phyloP scores from a whole-genome alignment of 1,140 invertebrate genomes.

The Lineus longissimus region DNA sequence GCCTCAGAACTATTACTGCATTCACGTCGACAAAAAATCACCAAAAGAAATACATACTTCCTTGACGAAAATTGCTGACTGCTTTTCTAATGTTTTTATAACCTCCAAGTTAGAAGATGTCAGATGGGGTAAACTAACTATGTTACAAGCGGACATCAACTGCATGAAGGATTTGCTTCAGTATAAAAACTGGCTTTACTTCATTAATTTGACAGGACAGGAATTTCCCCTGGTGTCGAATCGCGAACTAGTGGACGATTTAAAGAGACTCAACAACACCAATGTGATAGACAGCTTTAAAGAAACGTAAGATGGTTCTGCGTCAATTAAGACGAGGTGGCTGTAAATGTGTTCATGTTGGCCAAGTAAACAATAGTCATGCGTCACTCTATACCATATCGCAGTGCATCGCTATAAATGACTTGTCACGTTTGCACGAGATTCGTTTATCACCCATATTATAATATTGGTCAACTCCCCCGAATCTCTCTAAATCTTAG shows the following conservation, averaged over 20 bases:
- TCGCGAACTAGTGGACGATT: not conserved
- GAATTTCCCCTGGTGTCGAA: conserved; percentile 4
- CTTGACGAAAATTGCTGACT: conserved; percentile 9
- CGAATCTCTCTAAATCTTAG: too few species aligned
- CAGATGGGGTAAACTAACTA: not conserved
- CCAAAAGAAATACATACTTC: conserved; percentile 11
- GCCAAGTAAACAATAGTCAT: not conserved
- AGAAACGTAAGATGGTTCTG: not conserved
- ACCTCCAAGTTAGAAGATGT: conserved; percentile 1
- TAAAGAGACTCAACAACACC: not conserved
- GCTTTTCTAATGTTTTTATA: conserved; percentile 20
- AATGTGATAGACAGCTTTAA: not conserved
- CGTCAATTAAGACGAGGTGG: not conserved
- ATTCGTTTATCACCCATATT: too few species aligned
- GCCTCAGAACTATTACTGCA: conserved; percentile 32
- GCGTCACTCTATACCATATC: too few species aligned
- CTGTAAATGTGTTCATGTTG: not conserved
- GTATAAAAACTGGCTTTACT: not conserved
- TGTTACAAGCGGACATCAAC: conserved; percentile 10
- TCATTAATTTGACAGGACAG: not conserved
- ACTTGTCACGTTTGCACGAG: too few species aligned
- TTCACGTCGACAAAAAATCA: conserved; percentile 30
- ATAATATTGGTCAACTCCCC: too few species aligned
- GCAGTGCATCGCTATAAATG: too few species aligned
- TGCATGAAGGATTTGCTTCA: conserved; percentile 8